These are phyloP conservation scores for Schrankia costaestrigalis DNA, from an alignment of 2,888 invertebrate species.

Conservation along the genomic window DNA sequence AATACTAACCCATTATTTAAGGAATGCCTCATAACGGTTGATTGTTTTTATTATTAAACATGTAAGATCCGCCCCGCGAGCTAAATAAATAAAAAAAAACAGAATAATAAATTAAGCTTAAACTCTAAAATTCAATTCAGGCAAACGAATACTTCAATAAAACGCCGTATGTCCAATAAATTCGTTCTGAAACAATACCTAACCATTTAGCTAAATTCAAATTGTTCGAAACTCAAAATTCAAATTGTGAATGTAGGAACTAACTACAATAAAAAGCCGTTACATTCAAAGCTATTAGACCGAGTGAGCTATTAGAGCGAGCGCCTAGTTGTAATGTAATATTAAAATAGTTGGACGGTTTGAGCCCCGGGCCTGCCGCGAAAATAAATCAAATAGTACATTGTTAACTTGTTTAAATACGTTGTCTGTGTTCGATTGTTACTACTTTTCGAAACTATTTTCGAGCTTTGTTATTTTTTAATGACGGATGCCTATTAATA, in stretches of 20 bases:
- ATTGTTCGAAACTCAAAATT: slow-evolving; percentile 30
- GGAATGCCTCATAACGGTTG: no score
- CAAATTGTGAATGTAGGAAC: slow-evolving; percentile 28
- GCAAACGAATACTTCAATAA: slow-evolving; percentile 4
- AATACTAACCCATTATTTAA: no score
- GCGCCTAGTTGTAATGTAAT: slow-evolving; percentile 53
- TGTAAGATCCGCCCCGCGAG: no score
- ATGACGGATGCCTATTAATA: no score
- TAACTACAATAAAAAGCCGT: slow-evolving; percentile 54
- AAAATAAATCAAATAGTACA: slow-evolving; percentile 52
- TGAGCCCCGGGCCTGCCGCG: slow-evolving; percentile 25
- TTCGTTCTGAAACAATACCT: slow-evolving; percentile 22
- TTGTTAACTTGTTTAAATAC: slow-evolving; percentile 41
- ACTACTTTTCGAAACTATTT: slow-evolving; percentile 6
- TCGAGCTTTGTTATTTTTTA: no score
- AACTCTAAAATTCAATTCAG: slow-evolving; percentile 1
- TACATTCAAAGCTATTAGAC: slow-evolving; percentile 47
- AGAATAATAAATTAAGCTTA: no score
- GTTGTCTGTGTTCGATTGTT: slow-evolving; percentile 12
- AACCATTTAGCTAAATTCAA: slow-evolving; percentile 30
- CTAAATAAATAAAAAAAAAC: no score
- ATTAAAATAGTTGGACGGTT: slow-evolving; percentile 52
- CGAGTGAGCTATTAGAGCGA: slow-evolving; percentile 56
- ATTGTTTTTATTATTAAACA: no score
- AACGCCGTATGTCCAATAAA: slow-evolving; percentile 11